Evolutionary conservation across 2,113 vertebrate genomes (phyloP).

Genomic region (Campylomormyrus tamandua): DNA sequence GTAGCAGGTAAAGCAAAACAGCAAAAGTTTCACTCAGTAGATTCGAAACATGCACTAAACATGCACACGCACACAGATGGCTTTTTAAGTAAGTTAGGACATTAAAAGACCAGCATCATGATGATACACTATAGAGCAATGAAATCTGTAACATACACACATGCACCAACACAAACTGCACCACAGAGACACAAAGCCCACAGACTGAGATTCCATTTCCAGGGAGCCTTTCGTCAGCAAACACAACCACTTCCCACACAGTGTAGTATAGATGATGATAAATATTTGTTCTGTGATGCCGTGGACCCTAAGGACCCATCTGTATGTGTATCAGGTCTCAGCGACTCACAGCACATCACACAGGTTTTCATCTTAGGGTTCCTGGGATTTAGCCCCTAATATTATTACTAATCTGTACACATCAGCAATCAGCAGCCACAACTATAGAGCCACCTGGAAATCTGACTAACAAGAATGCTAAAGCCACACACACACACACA

Average conservation of each 20-base stretch:
- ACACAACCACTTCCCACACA: conserved; percentile 34
- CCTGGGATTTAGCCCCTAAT: not conserved
- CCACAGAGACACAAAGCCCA: conserved; percentile 39
- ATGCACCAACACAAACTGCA: conserved; percentile 31
- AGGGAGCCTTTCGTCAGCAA: conserved; percentile 42
- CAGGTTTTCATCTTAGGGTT: not conserved
- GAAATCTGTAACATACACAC: conserved; percentile 44
- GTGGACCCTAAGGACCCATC: not conserved
- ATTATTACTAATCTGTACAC: not conserved
- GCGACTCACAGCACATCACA: not conserved
- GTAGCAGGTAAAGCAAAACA: not conserved
- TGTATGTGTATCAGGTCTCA: not conserved
- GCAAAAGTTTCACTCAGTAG: conserved; percentile 36
- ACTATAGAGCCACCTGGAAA: not conserved
- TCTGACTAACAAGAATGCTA: not conserved
- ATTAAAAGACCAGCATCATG: conserved; percentile 44
- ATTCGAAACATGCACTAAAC: conserved; percentile 36
- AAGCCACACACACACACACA: not conserved
- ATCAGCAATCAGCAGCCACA: not conserved
- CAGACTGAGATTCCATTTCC: conserved; percentile 52
- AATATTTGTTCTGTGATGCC: conserved; percentile 23
- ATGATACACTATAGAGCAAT: conserved; percentile 48
- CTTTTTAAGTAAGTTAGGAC: conserved; percentile 45
- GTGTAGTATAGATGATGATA: conserved; percentile 23
- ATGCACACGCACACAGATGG: conserved; percentile 50